Evolutionary conservation across 2,888 invertebrate genomes (phyloP), one percentile per base, ranked within the genome.

Genomic region (Aphidius colemani): DNA sequence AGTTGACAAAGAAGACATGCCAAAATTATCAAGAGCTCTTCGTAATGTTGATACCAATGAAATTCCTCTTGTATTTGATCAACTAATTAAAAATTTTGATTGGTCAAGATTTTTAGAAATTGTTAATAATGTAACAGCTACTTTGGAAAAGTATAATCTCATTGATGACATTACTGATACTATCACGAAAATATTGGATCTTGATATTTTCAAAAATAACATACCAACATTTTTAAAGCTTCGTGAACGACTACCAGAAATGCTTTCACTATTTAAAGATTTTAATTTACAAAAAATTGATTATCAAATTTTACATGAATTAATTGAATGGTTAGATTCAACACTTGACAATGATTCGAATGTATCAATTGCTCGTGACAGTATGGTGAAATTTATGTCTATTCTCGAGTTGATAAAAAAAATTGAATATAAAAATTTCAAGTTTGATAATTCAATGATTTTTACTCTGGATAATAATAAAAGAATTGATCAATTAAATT

Each of bases 71-170:
- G 80, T 86, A 66, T 68, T 86, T 4, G 81, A 83, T 62, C 83
- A 83, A 58, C 65, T 87, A 6, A 63, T 86, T 49, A 75, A 83
- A 59, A 84, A 87, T 73, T 74, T 87, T 3, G 82, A 88, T 72
- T 83, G 85, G 66, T 82, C 77, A n/a, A 86, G 85, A 72, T 84
- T 85, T 71, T 67, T 87, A 60, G 83, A 81, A 67, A 85, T 86
- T 85, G 85, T 86, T 43, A 74, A 75, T 62, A 76, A 78, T 0
- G 78, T 69, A 2, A 77, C 85, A 74, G 82, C 78, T 45, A 85
- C 85, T 69, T 75, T 88, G 61, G 82, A 84, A 0, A 85, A 85
- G 0, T 86, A 86, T 67, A 76, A 79, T 45, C 79, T 86, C 11
- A 67, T 86, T 46, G 72, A 75, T 0, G 81, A 82, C 7, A 67